phyloP scores from a whole-genome alignment of 35 echinoderm and acorn worm species.

The Ophiothrix spiculata region DNA sequence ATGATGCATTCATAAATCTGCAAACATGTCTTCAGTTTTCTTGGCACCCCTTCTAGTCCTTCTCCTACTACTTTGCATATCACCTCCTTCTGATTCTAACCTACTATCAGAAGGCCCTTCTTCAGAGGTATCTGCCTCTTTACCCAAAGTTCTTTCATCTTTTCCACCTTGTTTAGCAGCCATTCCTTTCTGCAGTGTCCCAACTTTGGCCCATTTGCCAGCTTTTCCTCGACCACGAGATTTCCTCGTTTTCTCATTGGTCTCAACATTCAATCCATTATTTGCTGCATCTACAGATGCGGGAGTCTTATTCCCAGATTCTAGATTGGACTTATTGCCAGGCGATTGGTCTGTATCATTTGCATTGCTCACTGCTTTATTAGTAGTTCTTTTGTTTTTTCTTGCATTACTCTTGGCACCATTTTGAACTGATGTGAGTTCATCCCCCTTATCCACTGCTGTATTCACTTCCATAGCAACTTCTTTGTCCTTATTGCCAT shows the following conservation, averaged over 20 bases:
- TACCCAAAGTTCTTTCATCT: neutral
- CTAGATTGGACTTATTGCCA: neutral
- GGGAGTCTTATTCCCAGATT: neutral
- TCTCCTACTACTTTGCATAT: neutral
- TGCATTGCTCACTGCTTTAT: neutral
- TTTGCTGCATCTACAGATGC: no score
- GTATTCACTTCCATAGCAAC: neutral
- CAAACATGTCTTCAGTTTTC: neutral
- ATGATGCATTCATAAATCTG: slow-evolving; percentile 4
- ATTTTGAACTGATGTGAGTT: neutral
- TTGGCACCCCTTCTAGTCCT: neutral
- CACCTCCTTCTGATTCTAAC: neutral
- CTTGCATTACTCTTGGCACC: neutral
- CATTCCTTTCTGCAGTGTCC: neutral
- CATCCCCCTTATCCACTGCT: neutral
- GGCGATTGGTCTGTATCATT: neutral
- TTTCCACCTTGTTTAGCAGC: neutral
- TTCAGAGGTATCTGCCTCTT: neutral
- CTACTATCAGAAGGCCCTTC: neutral
- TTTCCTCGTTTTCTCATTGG: neutral
- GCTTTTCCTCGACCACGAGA: neutral
- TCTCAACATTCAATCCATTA: neutral
- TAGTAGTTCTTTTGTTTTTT: neutral
- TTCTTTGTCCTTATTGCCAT: neutral
- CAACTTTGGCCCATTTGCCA: neutral